Conservation (phyloP, 2,888 invertebrate genomes). For the Tanytarsus gracilentus region DNA sequence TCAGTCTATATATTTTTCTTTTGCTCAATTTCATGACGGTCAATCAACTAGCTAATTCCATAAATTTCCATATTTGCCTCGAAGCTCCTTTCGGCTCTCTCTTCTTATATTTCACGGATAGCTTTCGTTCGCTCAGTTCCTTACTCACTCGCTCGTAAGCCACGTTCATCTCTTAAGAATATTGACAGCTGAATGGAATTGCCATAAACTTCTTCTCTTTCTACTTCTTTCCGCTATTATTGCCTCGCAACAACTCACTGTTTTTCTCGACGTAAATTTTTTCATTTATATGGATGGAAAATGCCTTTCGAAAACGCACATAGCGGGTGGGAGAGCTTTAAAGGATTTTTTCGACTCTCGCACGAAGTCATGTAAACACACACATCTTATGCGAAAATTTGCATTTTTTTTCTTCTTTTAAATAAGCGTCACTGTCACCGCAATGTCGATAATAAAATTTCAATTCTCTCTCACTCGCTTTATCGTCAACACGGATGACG, state of each 20-base stretch:
- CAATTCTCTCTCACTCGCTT: not conserved
- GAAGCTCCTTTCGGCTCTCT: not conserved
- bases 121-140: too few species aligned
- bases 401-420: not conserved
- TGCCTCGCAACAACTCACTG: not conserved
- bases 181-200: constrained; percentile 13
- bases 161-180: not conserved
- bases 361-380: not conserved
- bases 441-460: constrained; percentile 7
- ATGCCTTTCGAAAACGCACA: too few species aligned
- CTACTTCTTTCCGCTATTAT: too few species aligned
- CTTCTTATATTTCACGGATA: not conserved
- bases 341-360: not conserved
- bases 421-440: not conserved
- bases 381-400: not conserved
- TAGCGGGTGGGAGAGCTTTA: not conserved
- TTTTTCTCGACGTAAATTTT: too few species aligned
- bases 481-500: too few species aligned
- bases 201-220: constrained; percentile 3
- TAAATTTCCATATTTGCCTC: not conserved
- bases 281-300: too few species aligned
- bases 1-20: too few species aligned
- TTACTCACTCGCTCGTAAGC: too few species aligned
- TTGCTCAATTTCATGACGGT: not conserved
- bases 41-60: constrained; percentile 3